Evolutionary conservation across 2,888 invertebrate species (phyloP), one percentile per base, ranked within the genome.

Genomic region (Harpalus rufipes): DNA sequence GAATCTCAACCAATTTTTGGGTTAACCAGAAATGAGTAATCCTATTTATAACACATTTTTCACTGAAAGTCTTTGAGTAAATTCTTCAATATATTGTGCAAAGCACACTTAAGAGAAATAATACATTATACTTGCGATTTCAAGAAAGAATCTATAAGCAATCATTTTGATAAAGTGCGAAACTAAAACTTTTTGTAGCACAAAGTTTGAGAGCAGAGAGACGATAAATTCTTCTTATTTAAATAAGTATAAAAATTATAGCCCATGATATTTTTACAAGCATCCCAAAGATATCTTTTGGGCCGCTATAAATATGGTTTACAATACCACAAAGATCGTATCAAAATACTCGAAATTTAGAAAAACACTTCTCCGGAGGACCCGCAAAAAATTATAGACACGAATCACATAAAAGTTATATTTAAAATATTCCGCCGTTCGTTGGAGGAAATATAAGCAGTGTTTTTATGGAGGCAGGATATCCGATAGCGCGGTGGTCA

Each of bases 331-430:
- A 78, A 78, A 78, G 58, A 78, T 78, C 78, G 32, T 78, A 58
- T 78, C 78, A 58, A 58, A 78, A 78, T 78, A 56, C 25, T 58
- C 4, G 78, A 58, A 58, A 78, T 78, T 78, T 78, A 78, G 39
- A 56, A 78, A 78, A 58, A 56, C 56, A 78, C n/a, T 78, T 78
- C 51, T 72, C 12, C 3, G 7, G 72, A 51, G 78, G 56, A 5
- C 58, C 58, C 12, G 78, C 56, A 78, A 72, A 74, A 78, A 58
- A 58, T 78, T 78, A 58, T 58, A 32, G 78, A 78, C 78, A 78
- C 78, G 58, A 78, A 58, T 76, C 56, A 76, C 76, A 76, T 78
- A 74, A 74, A 74, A 74, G 74, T 74, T 74, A 74, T 74, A 74
- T 74, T 74, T 74, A 74, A 74, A 74, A 74, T 74, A 74, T 74